Percentiles rank a stretch among this genome's conserved stretches.
These are phyloP conservation scores for Cosmia pyralina DNA, from an alignment of 2,888 invertebrate genomes.

Conservation along the genomic window DNA sequence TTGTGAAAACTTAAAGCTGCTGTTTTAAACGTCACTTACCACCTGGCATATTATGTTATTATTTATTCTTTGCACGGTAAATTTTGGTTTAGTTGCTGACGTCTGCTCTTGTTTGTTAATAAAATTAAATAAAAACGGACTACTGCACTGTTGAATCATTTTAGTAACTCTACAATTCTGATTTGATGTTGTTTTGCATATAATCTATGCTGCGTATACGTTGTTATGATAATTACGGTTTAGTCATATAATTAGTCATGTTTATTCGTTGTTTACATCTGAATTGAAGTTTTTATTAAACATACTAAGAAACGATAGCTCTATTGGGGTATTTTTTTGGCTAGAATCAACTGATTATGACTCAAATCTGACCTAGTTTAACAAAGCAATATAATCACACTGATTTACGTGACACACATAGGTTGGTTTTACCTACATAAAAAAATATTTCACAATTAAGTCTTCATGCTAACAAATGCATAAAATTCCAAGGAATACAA, in stretches of 20 bases:
- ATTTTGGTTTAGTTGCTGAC: slow-evolving; percentile 9
- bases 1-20: background rate
- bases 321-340: slow-evolving; percentile 14
- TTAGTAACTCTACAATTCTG: background rate
- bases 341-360: slow-evolving; percentile 21
- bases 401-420: background rate
- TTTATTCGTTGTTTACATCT: slow-evolving; percentile 17
- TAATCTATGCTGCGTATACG: slow-evolving; percentile 3
- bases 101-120: slow-evolving; percentile 17
- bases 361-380: slow-evolving; percentile 19
- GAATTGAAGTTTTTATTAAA: slow-evolving; percentile 3
- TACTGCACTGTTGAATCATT: background rate
- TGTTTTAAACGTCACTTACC: background rate
- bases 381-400: background rate
- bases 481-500: slow-evolving; percentile 43
- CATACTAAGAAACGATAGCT: slow-evolving; percentile 28
- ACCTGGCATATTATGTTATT: no score
- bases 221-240: background rate
- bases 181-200: slow-evolving; percentile 8
- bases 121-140: slow-evolving; percentile 6
- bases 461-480: background rate
- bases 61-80: background rate
- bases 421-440: background rate
- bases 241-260: slow-evolving; percentile 35
- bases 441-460: background rate